These are phyloP conservation scores for Pristionchus mayeri DNA, from an alignment of 2,888 invertebrate species.

Conservation along the genomic window DNA sequence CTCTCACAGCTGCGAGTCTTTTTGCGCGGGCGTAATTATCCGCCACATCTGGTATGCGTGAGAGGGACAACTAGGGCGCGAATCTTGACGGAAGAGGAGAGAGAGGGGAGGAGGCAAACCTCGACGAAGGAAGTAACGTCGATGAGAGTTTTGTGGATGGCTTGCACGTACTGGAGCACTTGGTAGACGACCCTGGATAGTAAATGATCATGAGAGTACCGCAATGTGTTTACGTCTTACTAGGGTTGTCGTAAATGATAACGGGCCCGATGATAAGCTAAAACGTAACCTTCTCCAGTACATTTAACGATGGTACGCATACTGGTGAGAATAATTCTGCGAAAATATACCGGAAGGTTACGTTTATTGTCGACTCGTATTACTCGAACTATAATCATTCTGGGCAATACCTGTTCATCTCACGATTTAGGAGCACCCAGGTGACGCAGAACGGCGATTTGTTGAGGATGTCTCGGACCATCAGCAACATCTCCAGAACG, in stretches of 20 bases:
- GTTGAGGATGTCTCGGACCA: slow-evolving; percentile 48
- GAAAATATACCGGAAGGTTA: too few species aligned
- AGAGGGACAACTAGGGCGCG: background rate
- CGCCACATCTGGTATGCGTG: slow-evolving; percentile 27
- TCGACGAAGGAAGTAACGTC: slow-evolving; percentile 20
- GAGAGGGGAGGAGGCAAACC: background rate
- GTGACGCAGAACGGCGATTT: slow-evolving; percentile 40
- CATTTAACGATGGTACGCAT: too few species aligned
- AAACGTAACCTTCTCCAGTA: too few species aligned
- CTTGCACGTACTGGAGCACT: slow-evolving; percentile 43
- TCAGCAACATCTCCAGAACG: slow-evolving; percentile 44
- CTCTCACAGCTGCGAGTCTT: background rate
- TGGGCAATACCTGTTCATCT: slow-evolving; percentile 28
- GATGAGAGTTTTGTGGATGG: slow-evolving; percentile 32
- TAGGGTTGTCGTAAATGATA: too few species aligned
- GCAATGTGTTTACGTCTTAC: too few species aligned
- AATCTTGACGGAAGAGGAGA: background rate
- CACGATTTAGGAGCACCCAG: slow-evolving; percentile 42
- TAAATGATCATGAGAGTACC: background rate
- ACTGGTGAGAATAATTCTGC: too few species aligned
- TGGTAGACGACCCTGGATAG: slow-evolving; percentile 48
- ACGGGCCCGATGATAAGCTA: too few species aligned
- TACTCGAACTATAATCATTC: background rate
- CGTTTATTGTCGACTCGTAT: too few species aligned
- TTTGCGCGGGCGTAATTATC: background rate